These are phyloP conservation scores for Aporophyla nigra DNA, from an alignment of 2,888 invertebrate genomes.

Conservation along the genomic window DNA sequence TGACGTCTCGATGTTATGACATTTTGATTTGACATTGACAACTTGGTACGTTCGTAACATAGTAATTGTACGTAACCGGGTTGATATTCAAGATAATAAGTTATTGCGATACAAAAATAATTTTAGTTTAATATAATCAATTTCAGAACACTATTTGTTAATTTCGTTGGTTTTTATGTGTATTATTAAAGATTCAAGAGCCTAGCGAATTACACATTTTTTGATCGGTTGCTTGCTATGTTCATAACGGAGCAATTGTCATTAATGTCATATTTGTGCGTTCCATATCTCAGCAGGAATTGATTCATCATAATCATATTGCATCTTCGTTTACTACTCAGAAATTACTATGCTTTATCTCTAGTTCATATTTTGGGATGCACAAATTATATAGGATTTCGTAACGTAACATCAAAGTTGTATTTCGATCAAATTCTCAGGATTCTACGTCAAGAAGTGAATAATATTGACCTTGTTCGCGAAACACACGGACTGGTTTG, in stretches of 20 bases:
- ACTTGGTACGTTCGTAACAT: conserved; percentile 25
- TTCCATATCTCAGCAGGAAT: conserved; percentile 7
- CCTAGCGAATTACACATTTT: background rate
- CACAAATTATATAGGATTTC: background rate
- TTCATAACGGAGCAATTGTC: conserved; percentile 32
- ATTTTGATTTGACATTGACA: conserved; percentile 27
- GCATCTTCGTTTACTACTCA: conserved; percentile 9
- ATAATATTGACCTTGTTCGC: conserved; percentile 65
- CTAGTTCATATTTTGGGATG: background rate
- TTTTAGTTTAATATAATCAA: background rate
- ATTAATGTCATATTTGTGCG: conserved; percentile 24
- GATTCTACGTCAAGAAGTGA: conserved; percentile 41
- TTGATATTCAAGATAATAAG: background rate
- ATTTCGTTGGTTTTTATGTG: background rate
- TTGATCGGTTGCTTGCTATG: background rate
- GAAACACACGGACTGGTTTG: conserved; percentile 56
- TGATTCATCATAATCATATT: background rate
- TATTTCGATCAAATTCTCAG: conserved; percentile 13
- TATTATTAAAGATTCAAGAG: conserved; percentile 6
- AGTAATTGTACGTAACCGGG: background rate
- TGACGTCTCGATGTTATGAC: conserved; percentile 15
- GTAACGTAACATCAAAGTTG: conserved; percentile 33
- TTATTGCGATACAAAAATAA: background rate
- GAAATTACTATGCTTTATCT: background rate
- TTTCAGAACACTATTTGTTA: background rate